phyloP scores from a whole-genome alignment of 2,113 vertebrate species.

The Dolichotis patagonum region DNA sequence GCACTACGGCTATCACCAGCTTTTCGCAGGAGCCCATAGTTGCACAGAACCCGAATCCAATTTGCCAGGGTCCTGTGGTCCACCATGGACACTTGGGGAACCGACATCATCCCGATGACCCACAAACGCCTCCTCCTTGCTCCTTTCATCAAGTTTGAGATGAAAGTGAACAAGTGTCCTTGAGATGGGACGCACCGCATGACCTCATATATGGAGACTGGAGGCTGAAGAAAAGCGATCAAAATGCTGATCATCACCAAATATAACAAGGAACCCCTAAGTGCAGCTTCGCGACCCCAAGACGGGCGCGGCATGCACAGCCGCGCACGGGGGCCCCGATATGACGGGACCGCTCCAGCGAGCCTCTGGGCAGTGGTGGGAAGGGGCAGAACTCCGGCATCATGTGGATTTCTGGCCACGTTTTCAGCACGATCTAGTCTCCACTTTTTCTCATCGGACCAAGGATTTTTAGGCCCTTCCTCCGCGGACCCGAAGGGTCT shows the following conservation, averaged over 20 bases:
- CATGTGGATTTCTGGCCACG: background rate
- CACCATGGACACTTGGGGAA: background rate
- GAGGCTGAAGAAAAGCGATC: background rate
- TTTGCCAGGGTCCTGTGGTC: background rate
- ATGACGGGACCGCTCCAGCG: background rate
- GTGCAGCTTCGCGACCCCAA: background rate
- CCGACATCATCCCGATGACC: background rate
- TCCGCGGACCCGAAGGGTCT: background rate
- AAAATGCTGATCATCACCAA: background rate
- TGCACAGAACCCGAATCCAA: background rate
- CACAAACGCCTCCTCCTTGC: background rate
- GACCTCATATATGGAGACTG: slow-evolving; percentile 33
- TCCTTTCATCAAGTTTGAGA: slow-evolving; percentile 41
- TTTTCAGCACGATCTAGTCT: background rate
- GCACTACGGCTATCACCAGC: background rate
- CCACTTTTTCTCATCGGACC: background rate
- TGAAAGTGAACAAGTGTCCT: slow-evolving; percentile 60
- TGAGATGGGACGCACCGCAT: slow-evolving; percentile 43
- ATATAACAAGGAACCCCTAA: background rate
- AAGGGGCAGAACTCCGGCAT: background rate
- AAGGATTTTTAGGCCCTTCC: background rate
- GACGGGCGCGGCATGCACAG: background rate
- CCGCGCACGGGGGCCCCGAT: background rate
- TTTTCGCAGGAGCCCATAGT: background rate
- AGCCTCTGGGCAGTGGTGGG: background rate